These are phyloP conservation scores for Labrus mixtus DNA, from an alignment of 2,113 vertebrate species.

Conservation along the genomic window DNA sequence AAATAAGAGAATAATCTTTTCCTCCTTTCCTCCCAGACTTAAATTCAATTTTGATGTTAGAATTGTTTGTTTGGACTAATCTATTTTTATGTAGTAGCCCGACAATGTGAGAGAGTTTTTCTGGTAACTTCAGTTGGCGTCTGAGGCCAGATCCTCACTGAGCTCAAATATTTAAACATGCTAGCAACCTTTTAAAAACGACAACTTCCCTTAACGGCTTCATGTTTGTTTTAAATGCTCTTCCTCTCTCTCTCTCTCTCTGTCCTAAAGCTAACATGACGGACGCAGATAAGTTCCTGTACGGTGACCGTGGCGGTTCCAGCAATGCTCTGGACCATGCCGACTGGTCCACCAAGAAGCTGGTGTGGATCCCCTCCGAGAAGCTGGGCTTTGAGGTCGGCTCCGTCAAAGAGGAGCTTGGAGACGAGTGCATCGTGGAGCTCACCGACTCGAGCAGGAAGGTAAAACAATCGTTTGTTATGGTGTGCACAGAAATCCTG, in stretches of 20 bases:
- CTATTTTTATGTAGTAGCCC: too few relatives aligned
- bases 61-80: too few relatives aligned
- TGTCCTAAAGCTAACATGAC: constrained; percentile 77
- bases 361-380: constrained; percentile 87
- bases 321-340: constrained; percentile 84
- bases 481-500: background rate
- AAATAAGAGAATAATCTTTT: too few relatives aligned
- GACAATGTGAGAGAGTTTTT: too few relatives aligned
- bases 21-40: too few relatives aligned
- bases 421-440: constrained; percentile 85
- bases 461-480: constrained; percentile 28
- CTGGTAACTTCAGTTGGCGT: background rate
- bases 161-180: too few relatives aligned
- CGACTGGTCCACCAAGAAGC: constrained; percentile 85
- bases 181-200: background rate
- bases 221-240: background rate
- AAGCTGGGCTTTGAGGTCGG: constrained; percentile 84
- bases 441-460: constrained; percentile 83
- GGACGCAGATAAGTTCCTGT: constrained; percentile 85
- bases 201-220: background rate
- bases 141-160: background rate
- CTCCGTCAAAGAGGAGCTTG: constrained; percentile 82
- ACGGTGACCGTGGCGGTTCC: constrained; percentile 75
- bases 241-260: background rate
- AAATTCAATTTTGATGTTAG: too few relatives aligned